Base-by-base conservation (phyloP, 2,888 invertebrate species). In the Pachliopta kotzebuea region DNA sequence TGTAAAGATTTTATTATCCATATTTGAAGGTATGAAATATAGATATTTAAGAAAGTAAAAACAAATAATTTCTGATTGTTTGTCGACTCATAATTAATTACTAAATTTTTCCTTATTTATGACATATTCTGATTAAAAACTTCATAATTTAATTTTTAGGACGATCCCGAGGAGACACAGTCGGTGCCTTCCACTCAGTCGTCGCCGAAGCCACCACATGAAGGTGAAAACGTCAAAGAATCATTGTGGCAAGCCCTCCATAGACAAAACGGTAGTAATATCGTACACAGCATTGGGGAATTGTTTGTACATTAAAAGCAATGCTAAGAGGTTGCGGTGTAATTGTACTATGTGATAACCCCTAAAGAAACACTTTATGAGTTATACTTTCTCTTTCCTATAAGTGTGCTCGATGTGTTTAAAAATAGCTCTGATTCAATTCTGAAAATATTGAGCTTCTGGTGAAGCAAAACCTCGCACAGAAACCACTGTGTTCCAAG, bases 231-330 rank as follows among this genome's bases (percentile, higher is more conserved):
- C 64, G 90, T 94, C 62, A 93, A 94, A 83, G 92, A 92, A 61
- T 92, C 93, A 0, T 81, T 94, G 49, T 92, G 92, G 91, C 92
- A 93, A 70, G 92, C 92, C 8, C 80, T 91, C 52, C 89, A 90
- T 73, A 83, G 83, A 73, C 93, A 93, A 77, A 94, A 94, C 73
- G 94, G 94, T 84, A 85, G 60, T 65, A 53, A 65, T 65, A 53
- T 65, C 60, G 59, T 20, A 55, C 31, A 58, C n/a, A 57, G 18
- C 52, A 42, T 52, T 14, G 52, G 56, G 56, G 26, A 62, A 56
- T 21, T 45, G 45, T 45, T 45, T 45, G 45, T 45, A n/a, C 18
- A 18, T 45, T 18, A n/a, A 45, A 45, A 45, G 45, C 18, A 18
- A n/a, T 45, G 45, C 45, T 6, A 45, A 45, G 7, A 45, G 45